Evolutionary conservation across 2,797 vertebrate species (phyloP).

Genomic region (Gymnothorax reevesii): DNA sequence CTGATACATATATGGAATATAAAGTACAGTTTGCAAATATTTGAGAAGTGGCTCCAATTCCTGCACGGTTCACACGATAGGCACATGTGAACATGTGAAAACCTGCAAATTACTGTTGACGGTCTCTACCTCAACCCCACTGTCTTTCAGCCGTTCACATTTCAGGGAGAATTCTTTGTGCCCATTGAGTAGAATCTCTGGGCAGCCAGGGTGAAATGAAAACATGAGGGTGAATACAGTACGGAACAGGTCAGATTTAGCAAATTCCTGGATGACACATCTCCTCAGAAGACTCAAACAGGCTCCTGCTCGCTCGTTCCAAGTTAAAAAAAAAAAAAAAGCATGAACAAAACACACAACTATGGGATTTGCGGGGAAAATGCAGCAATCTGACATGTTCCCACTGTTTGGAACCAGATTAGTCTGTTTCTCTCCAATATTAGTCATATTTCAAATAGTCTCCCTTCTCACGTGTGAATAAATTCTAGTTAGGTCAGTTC

Average conservation of each 20-base stretch:
- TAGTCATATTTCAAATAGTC: constrained; percentile 11
- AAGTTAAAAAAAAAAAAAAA: not conserved
- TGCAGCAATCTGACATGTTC: not conserved
- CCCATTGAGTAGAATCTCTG: constrained; percentile 34
- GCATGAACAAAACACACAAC: not conserved
- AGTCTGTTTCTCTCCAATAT: not conserved
- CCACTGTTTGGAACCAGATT: not conserved
- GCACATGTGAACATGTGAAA: too few relatives aligned
- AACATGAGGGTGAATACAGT: constrained; percentile 46
- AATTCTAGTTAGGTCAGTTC: not conserved
- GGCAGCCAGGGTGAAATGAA: constrained; percentile 44
- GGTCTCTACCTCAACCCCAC: too few relatives aligned
- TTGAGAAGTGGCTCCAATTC: too few relatives aligned
- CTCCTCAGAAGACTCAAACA: constrained; percentile 32
- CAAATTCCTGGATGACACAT: constrained; percentile 42
- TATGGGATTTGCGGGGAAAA: not conserved
- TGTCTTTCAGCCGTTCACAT: constrained; percentile 30
- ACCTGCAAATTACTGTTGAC: too few relatives aligned
- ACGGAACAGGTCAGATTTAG: constrained; percentile 39
- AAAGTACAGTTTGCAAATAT: too few relatives aligned
- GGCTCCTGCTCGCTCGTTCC: constrained; percentile 21
- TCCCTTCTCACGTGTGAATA: constrained; percentile 8
- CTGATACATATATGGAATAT: too few relatives aligned
- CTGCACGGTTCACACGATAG: too few relatives aligned
- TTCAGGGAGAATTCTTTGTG: constrained; percentile 26